phyloP scores from a whole-genome alignment of 2,113 vertebrate genomes.

The Takifugu flavidus region DNA sequence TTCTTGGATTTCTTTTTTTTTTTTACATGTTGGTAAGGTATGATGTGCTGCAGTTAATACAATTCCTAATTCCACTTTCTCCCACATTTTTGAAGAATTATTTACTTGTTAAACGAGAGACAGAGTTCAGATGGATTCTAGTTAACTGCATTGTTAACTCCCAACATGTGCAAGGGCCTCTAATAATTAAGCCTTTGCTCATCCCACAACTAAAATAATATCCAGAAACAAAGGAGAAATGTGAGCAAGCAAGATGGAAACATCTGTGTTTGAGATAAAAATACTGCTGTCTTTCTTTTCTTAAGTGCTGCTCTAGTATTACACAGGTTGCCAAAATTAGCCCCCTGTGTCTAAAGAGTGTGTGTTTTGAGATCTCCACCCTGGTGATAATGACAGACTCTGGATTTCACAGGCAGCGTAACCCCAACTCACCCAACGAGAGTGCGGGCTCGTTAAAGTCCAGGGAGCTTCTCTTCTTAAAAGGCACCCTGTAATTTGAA shows the following conservation, averaged over 20 bases:
- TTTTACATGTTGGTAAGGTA: slow-evolving; percentile 11
- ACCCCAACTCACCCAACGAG: slow-evolving; percentile 15
- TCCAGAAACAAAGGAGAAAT: too few species aligned
- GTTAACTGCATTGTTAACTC: too few species aligned
- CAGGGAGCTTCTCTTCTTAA: slow-evolving; percentile 9
- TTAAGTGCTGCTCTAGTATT: slow-evolving; percentile 43
- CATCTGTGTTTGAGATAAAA: slow-evolving; percentile 26
- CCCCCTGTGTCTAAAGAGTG: slow-evolving; percentile 19
- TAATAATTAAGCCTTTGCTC: too few species aligned
- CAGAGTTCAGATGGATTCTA: too few species aligned
- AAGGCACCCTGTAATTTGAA: slow-evolving; percentile 39
- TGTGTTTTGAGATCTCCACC: slow-evolving; percentile 52
- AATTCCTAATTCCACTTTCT: background rate
- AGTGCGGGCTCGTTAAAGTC: slow-evolving; percentile 30
- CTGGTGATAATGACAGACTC: slow-evolving; percentile 60
- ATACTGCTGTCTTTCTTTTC: slow-evolving; percentile 39
- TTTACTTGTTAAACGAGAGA: background rate
- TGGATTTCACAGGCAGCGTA: slow-evolving; percentile 5
- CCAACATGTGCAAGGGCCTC: too few species aligned
- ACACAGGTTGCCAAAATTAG: slow-evolving; percentile 40
- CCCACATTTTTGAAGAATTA: background rate
- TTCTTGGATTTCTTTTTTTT: slow-evolving; percentile 10
- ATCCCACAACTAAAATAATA: too few species aligned
- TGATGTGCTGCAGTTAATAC: slow-evolving; percentile 23
- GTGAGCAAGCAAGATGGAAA: too few species aligned